Conservation (phyloP, 2,113 vertebrate species). For the Paratilapia polleni region DNA sequence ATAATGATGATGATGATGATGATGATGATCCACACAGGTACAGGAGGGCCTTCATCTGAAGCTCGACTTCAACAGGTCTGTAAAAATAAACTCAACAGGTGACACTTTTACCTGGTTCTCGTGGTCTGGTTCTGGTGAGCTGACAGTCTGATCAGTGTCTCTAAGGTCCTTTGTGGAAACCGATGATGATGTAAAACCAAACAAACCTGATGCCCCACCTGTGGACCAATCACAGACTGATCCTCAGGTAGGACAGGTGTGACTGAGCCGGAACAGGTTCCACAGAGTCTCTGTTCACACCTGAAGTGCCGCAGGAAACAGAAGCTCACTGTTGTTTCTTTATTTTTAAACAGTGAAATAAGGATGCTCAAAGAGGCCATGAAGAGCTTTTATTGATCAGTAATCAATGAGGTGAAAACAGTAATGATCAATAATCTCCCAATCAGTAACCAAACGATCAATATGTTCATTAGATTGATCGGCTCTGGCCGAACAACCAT, state of each 20-base stretch:
- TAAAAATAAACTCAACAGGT: no score
- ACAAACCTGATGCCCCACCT: background rate
- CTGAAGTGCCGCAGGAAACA: background rate
- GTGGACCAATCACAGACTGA: background rate
- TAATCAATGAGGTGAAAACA: background rate
- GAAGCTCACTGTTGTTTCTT: background rate
- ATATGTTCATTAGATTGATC: background rate
- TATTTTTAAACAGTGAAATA: background rate
- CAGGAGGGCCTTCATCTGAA: no score
- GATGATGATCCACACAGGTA: no score
- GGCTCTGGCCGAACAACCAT: background rate
- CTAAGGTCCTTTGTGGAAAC: no score
- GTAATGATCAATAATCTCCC: background rate
- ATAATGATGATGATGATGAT: no score
- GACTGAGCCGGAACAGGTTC: background rate
- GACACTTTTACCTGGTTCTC: no score
- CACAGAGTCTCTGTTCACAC: background rate
- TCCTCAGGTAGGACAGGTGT: no score
- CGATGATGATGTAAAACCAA: background rate
- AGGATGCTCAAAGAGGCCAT: background rate
- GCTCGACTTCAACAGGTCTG: no score
- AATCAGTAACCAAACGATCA: background rate
- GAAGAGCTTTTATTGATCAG: background rate
- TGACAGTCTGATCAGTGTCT: no score
- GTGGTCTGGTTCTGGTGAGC: no score